Evolutionary conservation across 2,888 invertebrate species (phyloP).

Genomic region (Rotaria macrura): DNA sequence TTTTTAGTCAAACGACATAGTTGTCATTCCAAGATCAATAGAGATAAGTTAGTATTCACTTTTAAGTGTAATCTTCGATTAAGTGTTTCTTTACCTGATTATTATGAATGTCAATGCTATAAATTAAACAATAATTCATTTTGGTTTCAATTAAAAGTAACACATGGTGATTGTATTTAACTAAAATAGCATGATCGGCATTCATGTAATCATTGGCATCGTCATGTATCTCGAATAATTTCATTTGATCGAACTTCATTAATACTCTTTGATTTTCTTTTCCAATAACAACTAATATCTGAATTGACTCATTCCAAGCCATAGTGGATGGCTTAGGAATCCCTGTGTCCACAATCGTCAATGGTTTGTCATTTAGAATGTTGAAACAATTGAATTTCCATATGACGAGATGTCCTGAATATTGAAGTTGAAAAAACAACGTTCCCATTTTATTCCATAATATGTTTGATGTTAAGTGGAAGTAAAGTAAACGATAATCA

Average conservation of each 20-base stretch:
- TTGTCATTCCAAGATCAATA: too few relatives aligned
- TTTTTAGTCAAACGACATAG: too few relatives aligned
- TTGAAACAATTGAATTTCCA: not conserved
- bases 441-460: not conserved
- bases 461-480: not conserved
- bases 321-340: not conserved
- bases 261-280: not conserved
- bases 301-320: not conserved
- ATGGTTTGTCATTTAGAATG: not conserved
- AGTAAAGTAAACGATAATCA: not conserved
- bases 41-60: too few relatives aligned
- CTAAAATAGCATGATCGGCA: not conserved
- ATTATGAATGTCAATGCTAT: not conserved
- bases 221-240: not conserved
- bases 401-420: not conserved
- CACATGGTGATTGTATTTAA: not conserved
- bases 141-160: not conserved
- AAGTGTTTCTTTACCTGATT: not conserved
- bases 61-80: too few relatives aligned
- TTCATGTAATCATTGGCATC: not conserved
- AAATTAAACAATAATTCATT: conserved; percentile 7
- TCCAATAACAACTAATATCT: not conserved
- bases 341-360: not conserved
- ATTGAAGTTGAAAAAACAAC: not conserved
- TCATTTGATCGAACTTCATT: not conserved